phyloP scores from a whole-genome alignment of 2,113 vertebrate genomes.

The Gopherus flavomarginatus region DNA sequence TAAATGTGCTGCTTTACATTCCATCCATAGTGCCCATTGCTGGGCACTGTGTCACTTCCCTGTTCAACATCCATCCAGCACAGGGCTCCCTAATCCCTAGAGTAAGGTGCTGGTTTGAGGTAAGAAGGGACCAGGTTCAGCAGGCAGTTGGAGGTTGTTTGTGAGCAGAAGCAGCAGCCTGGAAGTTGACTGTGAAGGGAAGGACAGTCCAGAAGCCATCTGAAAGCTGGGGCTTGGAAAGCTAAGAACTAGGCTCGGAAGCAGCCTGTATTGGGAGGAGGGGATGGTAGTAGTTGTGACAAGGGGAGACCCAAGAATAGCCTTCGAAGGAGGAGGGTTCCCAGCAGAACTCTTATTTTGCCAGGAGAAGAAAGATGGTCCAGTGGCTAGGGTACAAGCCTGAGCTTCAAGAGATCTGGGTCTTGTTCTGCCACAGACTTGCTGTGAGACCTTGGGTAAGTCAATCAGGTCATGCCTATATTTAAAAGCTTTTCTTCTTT shows the following conservation, averaged over 20 bases:
- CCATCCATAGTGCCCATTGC: neutral
- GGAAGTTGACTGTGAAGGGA: neutral
- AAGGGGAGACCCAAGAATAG: rapidly evolving
- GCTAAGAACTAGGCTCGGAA: neutral
- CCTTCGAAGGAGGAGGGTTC: neutral
- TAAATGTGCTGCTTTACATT: neutral
- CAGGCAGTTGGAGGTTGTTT: neutral
- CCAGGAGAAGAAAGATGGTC: neutral
- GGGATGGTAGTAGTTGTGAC: neutral
- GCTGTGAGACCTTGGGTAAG: neutral
- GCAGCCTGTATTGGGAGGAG: neutral
- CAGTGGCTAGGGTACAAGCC: neutral
- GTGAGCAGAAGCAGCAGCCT: rapidly evolving
- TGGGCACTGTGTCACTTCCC: neutral
- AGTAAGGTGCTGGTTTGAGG: neutral
- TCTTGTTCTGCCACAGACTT: neutral
- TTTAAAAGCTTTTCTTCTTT: neutral
- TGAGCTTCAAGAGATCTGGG: neutral
- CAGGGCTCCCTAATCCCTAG: rapidly evolving
- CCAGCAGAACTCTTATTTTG: neutral
- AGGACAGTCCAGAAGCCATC: neutral
- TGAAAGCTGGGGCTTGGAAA: neutral
- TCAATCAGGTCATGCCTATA: neutral
- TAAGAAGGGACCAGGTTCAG: neutral
- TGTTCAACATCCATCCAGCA: neutral